Percentiles rank a stretch among this genome's conserved stretches.
Conservation (phyloP, 2,797 vertebrate species). For the Zenarchopterus dispar region DNA sequence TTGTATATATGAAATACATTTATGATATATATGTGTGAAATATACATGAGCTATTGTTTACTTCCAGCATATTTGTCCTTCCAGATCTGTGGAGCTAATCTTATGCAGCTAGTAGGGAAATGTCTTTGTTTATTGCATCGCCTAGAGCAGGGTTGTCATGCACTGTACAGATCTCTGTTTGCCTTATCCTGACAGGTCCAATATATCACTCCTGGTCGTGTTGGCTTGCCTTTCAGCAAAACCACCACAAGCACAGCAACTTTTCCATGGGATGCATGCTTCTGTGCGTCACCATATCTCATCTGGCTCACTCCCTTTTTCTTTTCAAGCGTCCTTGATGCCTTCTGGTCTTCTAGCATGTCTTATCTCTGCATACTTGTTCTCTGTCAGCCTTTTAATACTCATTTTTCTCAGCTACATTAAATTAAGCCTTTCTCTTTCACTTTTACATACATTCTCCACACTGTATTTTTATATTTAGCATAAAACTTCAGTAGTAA, state of each 20-base stretch:
- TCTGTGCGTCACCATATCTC: constrained; percentile 18
- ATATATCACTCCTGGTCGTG: constrained; percentile 69
- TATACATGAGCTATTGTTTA: constrained; percentile 35
- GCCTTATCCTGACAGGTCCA: constrained; percentile 67
- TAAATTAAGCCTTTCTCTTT: not conserved
- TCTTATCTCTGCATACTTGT: constrained; percentile 26
- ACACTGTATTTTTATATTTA: constrained; percentile 18
- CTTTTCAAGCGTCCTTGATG: constrained; percentile 42
- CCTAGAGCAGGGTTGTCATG: constrained; percentile 63
- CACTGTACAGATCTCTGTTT: constrained; percentile 63
- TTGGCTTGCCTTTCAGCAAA: constrained; percentile 60
- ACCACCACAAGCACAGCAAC: constrained; percentile 53
- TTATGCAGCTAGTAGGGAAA: constrained; percentile 39
- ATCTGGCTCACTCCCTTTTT: constrained; percentile 40
- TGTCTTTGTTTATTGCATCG: constrained; percentile 58
- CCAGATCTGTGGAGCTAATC: constrained; percentile 44
- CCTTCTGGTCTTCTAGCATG: constrained; percentile 33
- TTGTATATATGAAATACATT: too few species aligned
- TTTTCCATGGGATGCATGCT: constrained; percentile 42
- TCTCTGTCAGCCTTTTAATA: constrained; percentile 4
- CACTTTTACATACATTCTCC: not conserved
- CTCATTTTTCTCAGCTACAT: constrained; percentile 3
- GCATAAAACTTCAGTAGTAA: not conserved
- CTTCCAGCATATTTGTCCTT: constrained; percentile 51
- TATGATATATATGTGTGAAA: too few species aligned